Evolutionary conservation across 2,888 invertebrate genomes (phyloP), one percentile per base, ranked within the genome.

Genomic region (Mythimna ferrago): DNA sequence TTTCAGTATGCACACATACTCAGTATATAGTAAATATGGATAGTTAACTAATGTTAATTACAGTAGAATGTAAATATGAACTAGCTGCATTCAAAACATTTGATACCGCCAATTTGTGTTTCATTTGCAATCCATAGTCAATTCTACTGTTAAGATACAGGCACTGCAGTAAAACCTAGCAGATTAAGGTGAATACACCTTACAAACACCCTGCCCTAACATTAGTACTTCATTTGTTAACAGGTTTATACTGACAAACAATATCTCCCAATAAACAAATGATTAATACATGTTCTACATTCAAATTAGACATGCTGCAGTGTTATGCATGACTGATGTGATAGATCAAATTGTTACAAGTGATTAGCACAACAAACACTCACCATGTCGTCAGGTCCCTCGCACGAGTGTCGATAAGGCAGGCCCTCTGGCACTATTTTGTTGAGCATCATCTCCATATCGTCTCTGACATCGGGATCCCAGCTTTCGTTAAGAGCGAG

Each of bases 391-490:
- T 99, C 99, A 84, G 99, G 99, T 86, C 99, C 99, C 97, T 99
- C 99, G 96, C 99, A 99, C 82, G 99, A 98, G 97, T 99, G 99
- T 95, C 98, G 97, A 95, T 99, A 99, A 90, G 98, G 98, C 96
- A 99, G 97, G 90, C 98, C 99, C 97, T 99, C 99, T 94, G 99
- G 99, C 96, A 99, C 99, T 96, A 99, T 98, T 97, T 99, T 99
- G 96, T 99, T 99, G 95, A 99, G 97, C 99, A 99, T 99, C 99
- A 99, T 99, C 97, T 99, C 99, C 99, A 99, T 99, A 94, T 99
- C 99, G 94, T 99, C 99, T 96, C 99, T 97, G 81, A 99, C 99
- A 96, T 99, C 99, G 84, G 99, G 99, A 97, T 99, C 99, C 99
- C 99, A 99, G 96, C 99, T 99, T 97, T 99, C 99, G 96, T 99